These are phyloP conservation scores for Stichopus horrens DNA, from an alignment of 53 echinoderm and acorn worm species.

Conservation along the genomic window DNA sequence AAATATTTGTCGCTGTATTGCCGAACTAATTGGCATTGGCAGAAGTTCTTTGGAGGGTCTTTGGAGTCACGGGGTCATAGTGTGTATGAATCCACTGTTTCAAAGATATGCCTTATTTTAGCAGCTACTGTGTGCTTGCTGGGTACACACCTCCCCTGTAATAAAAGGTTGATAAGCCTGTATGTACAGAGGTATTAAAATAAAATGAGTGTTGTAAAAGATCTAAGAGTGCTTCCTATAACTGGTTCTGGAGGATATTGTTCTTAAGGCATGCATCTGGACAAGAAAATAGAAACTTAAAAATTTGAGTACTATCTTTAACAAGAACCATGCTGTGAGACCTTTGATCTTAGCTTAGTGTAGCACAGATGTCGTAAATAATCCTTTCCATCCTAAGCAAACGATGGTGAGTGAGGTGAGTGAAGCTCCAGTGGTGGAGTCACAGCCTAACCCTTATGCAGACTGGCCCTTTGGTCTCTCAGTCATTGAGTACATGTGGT, in stretches of 20 bases:
- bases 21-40: no score
- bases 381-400: background rate
- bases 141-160: background rate
- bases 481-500: background rate
- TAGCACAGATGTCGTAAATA: background rate
- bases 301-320: no score
- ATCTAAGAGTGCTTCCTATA: no score
- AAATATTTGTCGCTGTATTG: no score
- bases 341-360: background rate
- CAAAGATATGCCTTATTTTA: background rate
- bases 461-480: slow-evolving; percentile 15
- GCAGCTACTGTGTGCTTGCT: background rate
- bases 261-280: no score
- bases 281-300: no score
- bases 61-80: background rate
- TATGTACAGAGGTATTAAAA: background rate
- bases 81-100: background rate
- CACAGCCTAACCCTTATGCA: slow-evolving; percentile 24
- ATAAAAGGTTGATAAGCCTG: background rate
- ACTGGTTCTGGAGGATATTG: no score
- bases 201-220: no score
- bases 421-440: background rate
- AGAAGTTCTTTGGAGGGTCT: no score
- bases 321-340: background rate
- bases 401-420: background rate